Conservation (phyloP, 1,140 invertebrate genomes). For the Popillia japonica region DNA sequence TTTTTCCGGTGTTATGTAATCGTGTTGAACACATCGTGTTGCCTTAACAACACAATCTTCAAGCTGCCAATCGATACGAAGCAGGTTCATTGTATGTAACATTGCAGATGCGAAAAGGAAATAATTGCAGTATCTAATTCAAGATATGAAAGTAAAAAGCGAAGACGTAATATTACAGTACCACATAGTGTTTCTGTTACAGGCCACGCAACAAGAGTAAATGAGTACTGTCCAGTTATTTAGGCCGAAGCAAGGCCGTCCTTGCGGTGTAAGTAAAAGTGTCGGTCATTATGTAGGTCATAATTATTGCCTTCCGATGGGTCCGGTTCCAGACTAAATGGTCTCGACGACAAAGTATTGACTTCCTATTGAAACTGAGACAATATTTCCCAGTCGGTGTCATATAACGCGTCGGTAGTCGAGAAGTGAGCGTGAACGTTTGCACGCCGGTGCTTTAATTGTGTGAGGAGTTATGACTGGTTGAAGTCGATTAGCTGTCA, state of each 20-base stretch:
- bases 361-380: constrained; percentile 30
- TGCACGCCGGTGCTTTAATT: background rate
- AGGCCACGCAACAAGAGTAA: constrained; percentile 1
- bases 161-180: background rate
- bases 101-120: background rate
- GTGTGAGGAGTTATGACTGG: too few relatives aligned
- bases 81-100: background rate
- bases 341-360: constrained; percentile 19
- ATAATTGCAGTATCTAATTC: background rate
- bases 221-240: constrained; percentile 7
- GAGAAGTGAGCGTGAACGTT: background rate
- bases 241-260: constrained; percentile 27
- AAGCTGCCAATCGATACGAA: too few relatives aligned
- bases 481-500: too few relatives aligned
- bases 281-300: constrained; percentile 18
- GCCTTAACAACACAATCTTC: too few relatives aligned
- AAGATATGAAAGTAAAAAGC: too few relatives aligned
- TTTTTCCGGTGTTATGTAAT: too few relatives aligned
- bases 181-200: background rate
- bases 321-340: constrained; percentile 22
- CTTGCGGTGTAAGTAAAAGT: constrained; percentile 22
- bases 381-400: constrained; percentile 3
- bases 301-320: constrained; percentile 13
- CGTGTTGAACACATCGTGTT: too few relatives aligned
- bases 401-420: constrained; percentile 2